A percentile compares a stretch with the other conserved stretches of the same genome.
phyloP scores from a whole-genome alignment of 2,113 vertebrate species.

The Alectura lathami region DNA sequence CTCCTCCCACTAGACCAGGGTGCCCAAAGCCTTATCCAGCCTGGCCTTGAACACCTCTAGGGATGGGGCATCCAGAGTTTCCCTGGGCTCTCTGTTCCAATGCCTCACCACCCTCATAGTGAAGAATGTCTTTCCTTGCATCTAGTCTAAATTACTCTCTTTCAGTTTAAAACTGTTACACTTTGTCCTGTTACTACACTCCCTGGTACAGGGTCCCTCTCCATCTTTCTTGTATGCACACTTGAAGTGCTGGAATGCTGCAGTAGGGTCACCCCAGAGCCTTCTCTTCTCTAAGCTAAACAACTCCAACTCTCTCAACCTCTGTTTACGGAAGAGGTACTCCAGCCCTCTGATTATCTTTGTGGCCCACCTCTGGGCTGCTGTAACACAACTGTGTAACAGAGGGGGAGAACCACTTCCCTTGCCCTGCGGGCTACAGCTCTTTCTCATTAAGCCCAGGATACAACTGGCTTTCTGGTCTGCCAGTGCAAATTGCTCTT shows the following conservation, averaged over 20 bases:
- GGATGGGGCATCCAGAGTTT: background rate
- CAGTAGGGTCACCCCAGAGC: background rate
- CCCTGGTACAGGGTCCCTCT: too few species aligned
- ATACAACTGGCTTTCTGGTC: too few species aligned
- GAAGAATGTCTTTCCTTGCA: background rate
- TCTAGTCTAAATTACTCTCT: background rate
- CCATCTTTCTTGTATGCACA: background rate
- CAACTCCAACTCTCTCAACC: background rate
- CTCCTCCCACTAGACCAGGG: background rate
- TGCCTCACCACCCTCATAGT: background rate
- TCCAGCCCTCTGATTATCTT: background rate
- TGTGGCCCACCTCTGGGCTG: background rate
- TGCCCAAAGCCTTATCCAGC: background rate
- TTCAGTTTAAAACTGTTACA: background rate
- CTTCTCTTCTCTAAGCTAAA: background rate
- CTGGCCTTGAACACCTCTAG: background rate
- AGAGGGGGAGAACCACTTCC: too few species aligned
- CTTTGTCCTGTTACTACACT: too few species aligned
- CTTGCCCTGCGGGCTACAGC: too few species aligned
- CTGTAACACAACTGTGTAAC: too few species aligned
- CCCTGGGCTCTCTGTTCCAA: background rate
- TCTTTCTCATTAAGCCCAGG: too few species aligned
- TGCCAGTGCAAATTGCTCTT: too few species aligned
- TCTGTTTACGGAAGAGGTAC: background rate
- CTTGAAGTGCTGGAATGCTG: background rate